phyloP scores from a whole-genome alignment of 2,888 invertebrate genomes.

The Altica lythri region DNA sequence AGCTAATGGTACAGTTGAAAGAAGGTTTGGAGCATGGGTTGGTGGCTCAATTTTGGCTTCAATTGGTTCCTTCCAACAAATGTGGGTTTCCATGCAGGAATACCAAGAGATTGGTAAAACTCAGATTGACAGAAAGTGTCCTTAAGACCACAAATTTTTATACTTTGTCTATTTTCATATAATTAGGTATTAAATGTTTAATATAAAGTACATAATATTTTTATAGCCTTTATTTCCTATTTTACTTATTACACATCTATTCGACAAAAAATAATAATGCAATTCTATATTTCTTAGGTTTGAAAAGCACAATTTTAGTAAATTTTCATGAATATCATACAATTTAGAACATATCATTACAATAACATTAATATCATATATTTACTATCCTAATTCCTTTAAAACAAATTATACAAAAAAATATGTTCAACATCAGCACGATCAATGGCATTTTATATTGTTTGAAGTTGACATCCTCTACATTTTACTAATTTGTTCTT shows the following conservation, averaged over 20 bases:
- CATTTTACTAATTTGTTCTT: slow-evolving; percentile 8
- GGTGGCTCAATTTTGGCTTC: slow-evolving; percentile 98
- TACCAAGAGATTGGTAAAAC: slow-evolving; percentile 97
- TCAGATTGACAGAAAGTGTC: slow-evolving; percentile 95
- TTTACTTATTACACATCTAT: slow-evolving; percentile 18
- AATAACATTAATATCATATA: slow-evolving; percentile 7
- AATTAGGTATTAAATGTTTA: slow-evolving; percentile 8
- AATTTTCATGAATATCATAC: slow-evolving; percentile 1
- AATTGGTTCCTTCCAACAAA: slow-evolving; percentile 98
- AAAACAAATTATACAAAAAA: slow-evolving; percentile 15
- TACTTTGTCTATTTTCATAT: slow-evolving; percentile 9
- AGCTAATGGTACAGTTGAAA: slow-evolving; percentile 86
- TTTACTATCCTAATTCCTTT: slow-evolving; percentile 12
- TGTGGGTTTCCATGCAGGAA: slow-evolving; percentile 99
- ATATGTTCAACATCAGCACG: slow-evolving; percentile 5
- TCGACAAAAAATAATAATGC: slow-evolving; percentile 3
- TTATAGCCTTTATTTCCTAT: not conserved
- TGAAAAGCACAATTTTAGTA: slow-evolving; percentile 1
- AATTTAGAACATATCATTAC: slow-evolving; percentile 6
- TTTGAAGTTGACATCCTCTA: not conserved
- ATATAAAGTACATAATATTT: not conserved
- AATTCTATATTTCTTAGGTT: not conserved
- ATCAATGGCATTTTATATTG: slow-evolving; percentile 6
- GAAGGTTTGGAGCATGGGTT: slow-evolving; percentile 97
- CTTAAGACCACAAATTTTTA: slow-evolving; percentile 58